These are phyloP conservation scores for Acronicta leporina DNA, from an alignment of 2,888 invertebrate species.

Conservation along the genomic window DNA sequence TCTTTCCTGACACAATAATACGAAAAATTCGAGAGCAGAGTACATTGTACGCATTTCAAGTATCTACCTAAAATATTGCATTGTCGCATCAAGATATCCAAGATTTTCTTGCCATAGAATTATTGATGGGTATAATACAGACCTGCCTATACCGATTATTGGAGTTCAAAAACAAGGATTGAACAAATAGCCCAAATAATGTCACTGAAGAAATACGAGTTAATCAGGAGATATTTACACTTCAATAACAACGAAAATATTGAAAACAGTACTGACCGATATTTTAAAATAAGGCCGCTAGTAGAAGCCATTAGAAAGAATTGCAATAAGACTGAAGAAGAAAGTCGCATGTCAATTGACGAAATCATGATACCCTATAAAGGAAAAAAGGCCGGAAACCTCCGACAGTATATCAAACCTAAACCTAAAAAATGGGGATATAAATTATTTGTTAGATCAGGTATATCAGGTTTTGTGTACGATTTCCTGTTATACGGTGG, in stretches of 20 bases:
- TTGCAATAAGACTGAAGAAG: conserved; percentile 2
- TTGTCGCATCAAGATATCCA: conserved; percentile 18
- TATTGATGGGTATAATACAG: conserved; percentile 34
- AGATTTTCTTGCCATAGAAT: conserved; percentile 22
- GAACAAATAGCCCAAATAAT: conserved; percentile 38
- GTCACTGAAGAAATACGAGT: conserved; percentile 46
- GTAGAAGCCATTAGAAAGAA: conserved; percentile 10
- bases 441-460: conserved; percentile 23
- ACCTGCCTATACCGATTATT: conserved; percentile 45
- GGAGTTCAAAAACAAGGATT: conserved; percentile 31
- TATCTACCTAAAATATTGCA: conserved; percentile 10
- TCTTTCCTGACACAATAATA: conserved; percentile 11
- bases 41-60: conserved; percentile 16
- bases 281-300: conserved; percentile 4
- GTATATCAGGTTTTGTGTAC: conserved; percentile 38
- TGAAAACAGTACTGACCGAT: conserved; percentile 13
- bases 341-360: conserved; percentile 17
- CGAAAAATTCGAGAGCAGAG: conserved; percentile 15
- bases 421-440: conserved; percentile 14
- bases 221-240: conserved; percentile 25
- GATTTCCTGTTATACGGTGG: conserved; percentile 43
- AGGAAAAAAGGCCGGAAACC: conserved; percentile 13
- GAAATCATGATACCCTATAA: conserved; percentile 18
- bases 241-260: conserved; percentile 35
- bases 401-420: conserved; percentile 5